Percentiles rank a stretch among this genome's conserved stretches.
Conservation (phyloP, 2,113 vertebrate genomes). For the Leptobrachium ailaonicum region DNA sequence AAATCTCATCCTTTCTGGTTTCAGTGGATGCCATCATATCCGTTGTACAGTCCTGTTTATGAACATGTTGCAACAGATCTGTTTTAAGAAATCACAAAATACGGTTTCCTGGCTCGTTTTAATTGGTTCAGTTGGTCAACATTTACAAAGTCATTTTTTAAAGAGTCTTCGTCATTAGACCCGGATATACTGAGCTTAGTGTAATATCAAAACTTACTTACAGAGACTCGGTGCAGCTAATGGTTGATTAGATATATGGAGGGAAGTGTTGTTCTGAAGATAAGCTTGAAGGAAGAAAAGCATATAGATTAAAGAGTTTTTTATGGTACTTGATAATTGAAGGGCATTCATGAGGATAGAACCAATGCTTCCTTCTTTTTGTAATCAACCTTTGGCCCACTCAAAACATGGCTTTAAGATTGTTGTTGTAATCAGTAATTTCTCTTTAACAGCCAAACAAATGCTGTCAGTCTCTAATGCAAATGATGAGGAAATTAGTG, state of each 20-base stretch:
- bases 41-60: no score
- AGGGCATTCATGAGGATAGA: conserved; percentile 11
- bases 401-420: neutral
- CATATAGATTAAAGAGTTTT: conserved; percentile 1
- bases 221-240: neutral
- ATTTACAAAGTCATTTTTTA: no score
- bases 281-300: conserved; percentile 9
- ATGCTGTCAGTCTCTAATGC: neutral
- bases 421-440: conserved; percentile 1
- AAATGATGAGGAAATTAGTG: conserved; percentile 13
- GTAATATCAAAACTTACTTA: neutral
- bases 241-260: neutral
- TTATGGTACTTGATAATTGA: conserved; percentile 1
- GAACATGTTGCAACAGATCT: no score
- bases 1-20: no score
- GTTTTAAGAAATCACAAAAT: no score
- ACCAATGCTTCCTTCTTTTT: conserved; percentile 8
- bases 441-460: conserved; percentile 11
- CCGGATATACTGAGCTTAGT: neutral
- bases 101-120: no score
- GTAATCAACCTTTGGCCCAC: neutral
- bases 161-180: neutral
- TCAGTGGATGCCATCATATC: no score
- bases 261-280: conserved; percentile 19
- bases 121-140: no score